Conservation (phyloP, 2,113 vertebrate species). For the cattle (Bos taurus) region ARS-UCD2.0 NC_037344.1:43179501-43180000, state of each 20-base stretch:
- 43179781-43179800: background rate
- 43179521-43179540: background rate
- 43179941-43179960: background rate
- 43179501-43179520: background rate
- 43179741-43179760: background rate
- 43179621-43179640: background rate
- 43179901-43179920: background rate
- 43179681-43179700: background rate
- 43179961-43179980: background rate
- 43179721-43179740: background rate
- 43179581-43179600: background rate
- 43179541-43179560: background rate
- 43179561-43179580: background rate
- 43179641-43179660: background rate
- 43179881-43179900: background rate
- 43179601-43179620: background rate
- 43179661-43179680: background rate
- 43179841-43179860: background rate
- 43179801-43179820: background rate
- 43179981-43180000: background rate
- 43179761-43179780: background rate
- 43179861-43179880: background rate
- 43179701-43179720: accelerated
- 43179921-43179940: background rate
- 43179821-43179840: background rate